Base-by-base conservation (phyloP, 2,888 invertebrate species). In the Sminthurinus aureus region DNA sequence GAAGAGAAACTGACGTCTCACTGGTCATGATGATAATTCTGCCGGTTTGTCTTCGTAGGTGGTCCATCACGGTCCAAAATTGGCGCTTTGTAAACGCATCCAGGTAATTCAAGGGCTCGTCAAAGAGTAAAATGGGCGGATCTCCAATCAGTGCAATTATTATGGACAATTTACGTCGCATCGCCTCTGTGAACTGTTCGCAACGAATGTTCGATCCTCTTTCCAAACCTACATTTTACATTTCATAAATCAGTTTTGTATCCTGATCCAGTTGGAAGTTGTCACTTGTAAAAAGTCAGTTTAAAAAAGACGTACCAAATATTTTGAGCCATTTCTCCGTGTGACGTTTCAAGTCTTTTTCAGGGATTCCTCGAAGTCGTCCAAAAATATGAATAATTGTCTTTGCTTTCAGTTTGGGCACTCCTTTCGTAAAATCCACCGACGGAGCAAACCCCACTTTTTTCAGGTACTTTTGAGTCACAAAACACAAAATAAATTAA, bases 141-240 rank as follows among this genome's bases (percentile, higher is more conserved):
- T 82, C 82, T 0, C 82, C 82, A n/a, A 82, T 82, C 24, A 82
- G 71, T 13, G 82, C 78, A 67, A 82, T 71, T 11, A 69, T 71
- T 0, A 82, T 52, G 12, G 67, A 67, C n/a, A 82, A 67, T 78
- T 69, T 66, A 11, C 51, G 24, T n/a, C 50, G 20, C 52, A 20
- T 71, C 18, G 82, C 20, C 8, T 20, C 18, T 11, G 82, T 78
- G 71, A n/a, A 78, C 24, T 77, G 76, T 51, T 77, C 58, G 22
- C n/a, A 78, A n/a, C 18, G 64, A 0, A n/a, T n/a, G 12, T 67
- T 50, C 4, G 38, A 13, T 26, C n/a, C 20, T 66, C 6, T 79
- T 67, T 66, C 67, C 9, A 71, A 71, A 22, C 22, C 71, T 22
- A n/a, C n/a, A n/a, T 66, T 66, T 66, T 66, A 4, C 66, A 66